Evolutionary conservation across 2,888 invertebrate genomes (phyloP).

Genomic region (Diarsia rubi): DNA sequence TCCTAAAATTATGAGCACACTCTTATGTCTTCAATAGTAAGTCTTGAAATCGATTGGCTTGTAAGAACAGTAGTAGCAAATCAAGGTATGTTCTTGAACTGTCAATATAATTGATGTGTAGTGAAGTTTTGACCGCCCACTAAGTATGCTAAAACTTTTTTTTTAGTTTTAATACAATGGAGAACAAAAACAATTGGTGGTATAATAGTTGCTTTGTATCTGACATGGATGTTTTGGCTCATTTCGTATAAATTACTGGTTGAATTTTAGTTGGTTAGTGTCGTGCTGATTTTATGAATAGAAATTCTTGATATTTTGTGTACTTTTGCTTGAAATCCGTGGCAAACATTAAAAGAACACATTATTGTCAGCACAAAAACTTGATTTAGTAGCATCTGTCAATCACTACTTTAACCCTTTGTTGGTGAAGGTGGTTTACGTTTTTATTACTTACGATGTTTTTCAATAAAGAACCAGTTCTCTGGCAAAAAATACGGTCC

Average conservation of each 20-base stretch:
- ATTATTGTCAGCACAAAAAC: background rate
- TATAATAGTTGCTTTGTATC: conserved; percentile 34
- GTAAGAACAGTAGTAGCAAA: conserved; percentile 1
- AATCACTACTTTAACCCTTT: background rate
- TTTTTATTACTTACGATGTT: background rate
- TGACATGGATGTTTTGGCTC: conserved; percentile 28
- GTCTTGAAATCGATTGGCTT: conserved; percentile 29
- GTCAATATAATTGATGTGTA: conserved; percentile 67
- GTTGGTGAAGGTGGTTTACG: background rate
- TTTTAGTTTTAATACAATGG: conserved; percentile 44
- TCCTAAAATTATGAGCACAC: background rate
- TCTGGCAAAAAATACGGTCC: background rate
- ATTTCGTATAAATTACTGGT: conserved; percentile 33
- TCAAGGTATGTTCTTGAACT: conserved; percentile 30
- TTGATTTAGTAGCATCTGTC: background rate
- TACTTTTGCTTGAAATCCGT: too few relatives aligned
- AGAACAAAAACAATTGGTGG: conserved; percentile 47
- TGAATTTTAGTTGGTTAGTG: background rate
- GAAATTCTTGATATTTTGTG: background rate
- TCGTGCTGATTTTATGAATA: conserved; percentile 13
- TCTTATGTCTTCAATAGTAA: background rate
- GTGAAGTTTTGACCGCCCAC: conserved; percentile 65
- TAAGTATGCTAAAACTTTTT: conserved; percentile 51
- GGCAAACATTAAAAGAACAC: too few relatives aligned
- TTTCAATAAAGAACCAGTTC: background rate